Evolutionary conservation across 2,888 invertebrate genomes (phyloP), one percentile per base, ranked within the genome.

Genomic region (Platynereis dumerilii): DNA sequence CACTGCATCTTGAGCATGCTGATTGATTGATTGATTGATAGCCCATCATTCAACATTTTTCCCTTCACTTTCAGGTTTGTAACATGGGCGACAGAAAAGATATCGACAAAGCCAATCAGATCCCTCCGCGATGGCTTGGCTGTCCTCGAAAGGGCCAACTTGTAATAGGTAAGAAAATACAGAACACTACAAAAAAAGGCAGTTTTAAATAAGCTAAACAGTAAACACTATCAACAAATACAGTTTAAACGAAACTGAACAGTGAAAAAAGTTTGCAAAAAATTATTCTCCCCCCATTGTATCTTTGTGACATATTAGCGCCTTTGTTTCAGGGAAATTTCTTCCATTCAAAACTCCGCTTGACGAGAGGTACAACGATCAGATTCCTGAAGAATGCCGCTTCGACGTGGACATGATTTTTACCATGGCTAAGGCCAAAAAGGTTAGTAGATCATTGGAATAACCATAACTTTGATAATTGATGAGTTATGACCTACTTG

Each of bases 291-390:
- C n/a, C n/a, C n/a, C n/a, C n/a, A n/a, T n/a, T n/a, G n/a, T n/a
- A n/a, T n/a, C 28, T 55, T 57, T 56, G 60, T 48, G 34, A 34
- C 34, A 34, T n/a, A 34, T 34, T 34, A 7, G 34, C 12, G 5
- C 12, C 34, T 34, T 65, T 59, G 26, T 73, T 75, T 3, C 72
- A 80, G 82, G 76, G 45, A 80, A 93, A 80, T 98, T 99, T 83
- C 85, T 99, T 66, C 94, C 95, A 2, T 93, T 96, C 83, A 97
- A 96, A 85, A 97, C 98, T 1, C 98, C 98, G 0, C 87, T 99
- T 2, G 91, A 91, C 75, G 85, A 87, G 10, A 87, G 89, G 62
- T 99, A 91, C 82, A 91, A 96, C 83, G 88, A 88, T 57, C 90
- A 93, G 86, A 92, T 99, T 68, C 91, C 94, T 1, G 89, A 91